Evolutionary conservation across 2,113 vertebrate genomes (phyloP), one percentile per base, ranked within the genome.

Genomic region (Chamaetylas fuelleborni): DNA sequence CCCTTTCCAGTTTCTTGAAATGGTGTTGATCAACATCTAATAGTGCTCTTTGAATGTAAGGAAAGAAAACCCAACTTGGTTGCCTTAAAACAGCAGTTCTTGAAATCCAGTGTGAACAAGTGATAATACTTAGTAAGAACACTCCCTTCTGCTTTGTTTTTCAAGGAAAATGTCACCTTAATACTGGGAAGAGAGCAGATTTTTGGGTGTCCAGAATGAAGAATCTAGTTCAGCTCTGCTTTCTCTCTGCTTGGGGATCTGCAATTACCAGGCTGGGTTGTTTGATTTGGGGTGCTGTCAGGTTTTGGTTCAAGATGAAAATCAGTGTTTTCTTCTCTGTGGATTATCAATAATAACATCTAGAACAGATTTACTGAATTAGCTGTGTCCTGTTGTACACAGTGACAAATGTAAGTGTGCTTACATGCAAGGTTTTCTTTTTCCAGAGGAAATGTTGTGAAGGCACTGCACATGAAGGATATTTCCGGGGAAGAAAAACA

Each of bases 351-450:
- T 60, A 43, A 56, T 38, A 31, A 20, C 34, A 33, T 67, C 58
- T 74, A 70, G 84, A 94, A 82, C 24, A 91, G 71, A 67, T 90
- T 90, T 88, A 57, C 50, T 76, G 54, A 76, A 87, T 93, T 61
- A 62, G 66, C 70, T 0, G 0, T 60, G 60, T 77, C 31, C 38
- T 17, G 11, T 0, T 42, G 28, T 2, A 83, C 85, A 78, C 47
- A 93, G 71, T 91, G 90, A 94, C 43, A 90, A 94, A 93, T 91
- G 31, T 54, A 81, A 58, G 38, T 54, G 45, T 77, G 29, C 82
- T 95, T 84, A 40, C 0, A 8, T 76, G 65, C 64, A 74, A 53
- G 9, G 8, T 60, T 93, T 93, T 77, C 16, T 90, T 95, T 91
- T 77, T 65, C 47, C 62, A 73, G 66, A 85, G 40, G 47, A 94